These are phyloP conservation scores for Ancistrus triradiatus DNA, from an alignment of 2,113 vertebrate genomes.

Conservation along the genomic window DNA sequence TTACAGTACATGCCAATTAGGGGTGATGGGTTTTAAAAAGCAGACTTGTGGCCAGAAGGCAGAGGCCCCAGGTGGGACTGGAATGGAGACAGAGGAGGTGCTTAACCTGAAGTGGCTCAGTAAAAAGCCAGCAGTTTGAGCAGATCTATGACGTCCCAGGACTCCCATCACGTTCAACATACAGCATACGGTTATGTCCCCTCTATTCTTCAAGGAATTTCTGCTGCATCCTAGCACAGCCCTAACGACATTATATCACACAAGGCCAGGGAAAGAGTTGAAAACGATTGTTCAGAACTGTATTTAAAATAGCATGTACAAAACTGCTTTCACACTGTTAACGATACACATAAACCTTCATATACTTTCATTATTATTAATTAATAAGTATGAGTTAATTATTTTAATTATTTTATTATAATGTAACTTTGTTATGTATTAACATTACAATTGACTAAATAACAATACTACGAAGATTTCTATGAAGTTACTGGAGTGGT, in stretches of 20 bases:
- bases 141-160: slow-evolving; percentile 62
- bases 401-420: too few species aligned
- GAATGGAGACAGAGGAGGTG: slow-evolving; percentile 44
- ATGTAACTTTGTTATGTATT: too few species aligned
- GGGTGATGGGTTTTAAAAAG: slow-evolving; percentile 63
- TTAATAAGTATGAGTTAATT: too few species aligned
- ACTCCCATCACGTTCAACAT: slow-evolving; percentile 37
- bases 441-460: too few species aligned
- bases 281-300: too few species aligned
- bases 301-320: too few species aligned
- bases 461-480: too few species aligned
- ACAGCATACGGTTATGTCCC: slow-evolving; percentile 54
- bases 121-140: slow-evolving; percentile 72
- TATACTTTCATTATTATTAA: too few species aligned
- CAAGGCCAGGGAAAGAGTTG: background rate
- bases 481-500: too few species aligned
- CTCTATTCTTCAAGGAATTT: slow-evolving; percentile 60
- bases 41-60: slow-evolving; percentile 74
- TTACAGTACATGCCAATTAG: slow-evolving; percentile 69
- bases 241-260: slow-evolving; percentile 17
- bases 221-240: slow-evolving; percentile 36
- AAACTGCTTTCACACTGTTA: too few species aligned
- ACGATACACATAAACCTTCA: too few species aligned
- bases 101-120: slow-evolving; percentile 75
- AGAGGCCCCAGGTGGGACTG: slow-evolving; percentile 66